phyloP scores from a whole-genome alignment of 1,140 invertebrate species.

The Bradynema listronoti region DNA sequence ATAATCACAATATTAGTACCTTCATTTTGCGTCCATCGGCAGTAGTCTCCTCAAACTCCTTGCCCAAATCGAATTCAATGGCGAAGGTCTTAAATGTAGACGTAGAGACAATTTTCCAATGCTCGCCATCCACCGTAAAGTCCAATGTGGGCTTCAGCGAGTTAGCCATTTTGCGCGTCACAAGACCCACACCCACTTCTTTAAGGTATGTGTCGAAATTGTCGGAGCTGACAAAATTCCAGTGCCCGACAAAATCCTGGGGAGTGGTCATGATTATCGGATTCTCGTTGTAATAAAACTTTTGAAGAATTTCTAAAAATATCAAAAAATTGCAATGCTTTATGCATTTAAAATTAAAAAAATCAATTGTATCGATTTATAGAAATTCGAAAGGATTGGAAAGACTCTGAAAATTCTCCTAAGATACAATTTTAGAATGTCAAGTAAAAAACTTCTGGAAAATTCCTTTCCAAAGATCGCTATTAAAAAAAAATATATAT shows the following conservation, averaged over 20 bases:
- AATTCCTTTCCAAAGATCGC: too few species aligned
- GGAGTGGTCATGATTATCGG: too few species aligned
- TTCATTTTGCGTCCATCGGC: constrained; percentile 24
- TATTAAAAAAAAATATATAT: too few species aligned
- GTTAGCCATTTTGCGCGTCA: constrained; percentile 19
- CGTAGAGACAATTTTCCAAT: constrained; percentile 27
- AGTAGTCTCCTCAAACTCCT: constrained; percentile 21
- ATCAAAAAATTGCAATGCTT: too few species aligned
- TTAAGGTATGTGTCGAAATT: constrained; percentile 32
- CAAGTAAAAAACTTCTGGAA: too few species aligned
- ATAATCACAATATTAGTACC: constrained; percentile 14
- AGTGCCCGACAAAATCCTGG: constrained; percentile 21
- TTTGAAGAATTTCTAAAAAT: too few species aligned
- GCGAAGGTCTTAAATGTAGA: constrained; percentile 25
- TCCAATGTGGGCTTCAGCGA: constrained; percentile 12
- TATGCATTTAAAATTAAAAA: too few species aligned
- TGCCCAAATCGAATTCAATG: constrained; percentile 22
- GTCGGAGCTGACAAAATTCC: constrained; percentile 22
- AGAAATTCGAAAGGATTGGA: too few species aligned
- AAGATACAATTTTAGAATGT: too few species aligned
- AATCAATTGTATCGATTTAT: too few species aligned
- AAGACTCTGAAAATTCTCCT: too few species aligned
- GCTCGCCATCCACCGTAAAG: constrained; percentile 15
- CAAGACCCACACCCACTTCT: constrained; percentile 22
- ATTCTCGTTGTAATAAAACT: too few species aligned